Percentiles rank a stretch among this genome's conserved stretches.
Conservation (phyloP, 2,113 vertebrate genomes). For the Salvelinus sp. region DNA sequence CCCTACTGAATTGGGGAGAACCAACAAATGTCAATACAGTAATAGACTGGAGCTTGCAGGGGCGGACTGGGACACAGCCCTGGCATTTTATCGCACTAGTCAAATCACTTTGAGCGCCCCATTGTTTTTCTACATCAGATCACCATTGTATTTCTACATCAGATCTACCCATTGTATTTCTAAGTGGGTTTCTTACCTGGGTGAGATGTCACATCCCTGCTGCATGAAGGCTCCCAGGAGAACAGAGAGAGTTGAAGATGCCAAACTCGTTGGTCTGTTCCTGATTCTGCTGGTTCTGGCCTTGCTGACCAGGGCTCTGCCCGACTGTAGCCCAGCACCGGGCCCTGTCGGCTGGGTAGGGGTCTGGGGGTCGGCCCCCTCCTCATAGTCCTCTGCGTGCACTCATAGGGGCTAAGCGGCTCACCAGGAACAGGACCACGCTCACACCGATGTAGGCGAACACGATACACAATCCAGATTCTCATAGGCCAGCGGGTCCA, state of each 20-base stretch:
- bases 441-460: slow-evolving; percentile 99
- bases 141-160: too few relatives aligned
- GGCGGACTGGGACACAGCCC: too few relatives aligned
- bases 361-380: slow-evolving; percentile 83
- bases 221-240: slow-evolving; percentile 99
- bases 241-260: slow-evolving; percentile 99
- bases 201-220: slow-evolving; percentile 98
- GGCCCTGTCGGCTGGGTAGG: slow-evolving; percentile 73
- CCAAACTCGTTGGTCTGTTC: slow-evolving; percentile 94
- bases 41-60: too few relatives aligned
- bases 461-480: slow-evolving; percentile 99
- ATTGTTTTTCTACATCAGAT: too few relatives aligned
- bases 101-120: too few relatives aligned
- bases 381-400: slow-evolving; percentile 94
- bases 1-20: too few relatives aligned
- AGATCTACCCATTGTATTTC: too few relatives aligned
- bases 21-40: too few relatives aligned
- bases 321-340: slow-evolving; percentile 69
- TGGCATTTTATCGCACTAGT: too few relatives aligned
- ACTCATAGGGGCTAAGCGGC: slow-evolving; percentile 98
- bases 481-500: slow-evolving; percentile 97
- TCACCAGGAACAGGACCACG: slow-evolving; percentile 97
- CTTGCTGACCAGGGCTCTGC: slow-evolving; percentile 81
- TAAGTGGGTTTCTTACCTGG: slow-evolving; percentile 77
- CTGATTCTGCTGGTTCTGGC: slow-evolving; percentile 74